Conservation (phyloP, 2,888 invertebrate species). For the Leuctra nigra region DNA sequence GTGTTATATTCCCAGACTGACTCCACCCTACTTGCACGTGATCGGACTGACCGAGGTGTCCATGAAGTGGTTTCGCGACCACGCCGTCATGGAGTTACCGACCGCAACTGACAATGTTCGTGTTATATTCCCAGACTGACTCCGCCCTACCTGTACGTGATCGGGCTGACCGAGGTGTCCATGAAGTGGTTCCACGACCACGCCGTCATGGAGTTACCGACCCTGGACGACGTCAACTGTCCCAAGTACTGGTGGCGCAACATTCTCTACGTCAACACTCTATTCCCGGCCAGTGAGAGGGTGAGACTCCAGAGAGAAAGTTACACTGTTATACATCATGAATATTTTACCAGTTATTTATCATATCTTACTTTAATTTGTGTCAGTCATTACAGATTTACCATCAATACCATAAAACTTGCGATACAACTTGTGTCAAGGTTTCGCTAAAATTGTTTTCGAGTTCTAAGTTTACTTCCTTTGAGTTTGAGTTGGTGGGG, state of each 20-base stretch:
- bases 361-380: too few species aligned
- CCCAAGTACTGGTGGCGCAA: slow-evolving; percentile 26
- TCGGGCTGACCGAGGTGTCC: slow-evolving; percentile 19
- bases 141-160: slow-evolving; percentile 24
- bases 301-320: too few species aligned
- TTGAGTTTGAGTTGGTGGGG: too few species aligned
- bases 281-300: slow-evolving; percentile 22
- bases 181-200: slow-evolving; percentile 20
- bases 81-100: slow-evolving; percentile 20
- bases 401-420: too few species aligned
- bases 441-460: too few species aligned
- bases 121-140: slow-evolving; percentile 21
- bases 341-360: too few species aligned
- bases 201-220: slow-evolving; percentile 20
- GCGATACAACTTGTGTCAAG: too few species aligned
- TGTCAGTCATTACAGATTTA: too few species aligned
- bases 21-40: too few species aligned
- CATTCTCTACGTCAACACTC: slow-evolving; percentile 25
- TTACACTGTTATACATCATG: too few species aligned
- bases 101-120: slow-evolving; percentile 12
- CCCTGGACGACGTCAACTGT: slow-evolving; percentile 18
- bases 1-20: too few species aligned
- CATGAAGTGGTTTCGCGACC: slow-evolving; percentile 15
- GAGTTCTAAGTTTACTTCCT: too few species aligned
- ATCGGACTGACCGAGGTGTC: slow-evolving; percentile 18